These are phyloP conservation scores for Mesembrinibis cayennensis DNA, from an alignment of 2,113 vertebrate genomes.

Conservation along the genomic window DNA sequence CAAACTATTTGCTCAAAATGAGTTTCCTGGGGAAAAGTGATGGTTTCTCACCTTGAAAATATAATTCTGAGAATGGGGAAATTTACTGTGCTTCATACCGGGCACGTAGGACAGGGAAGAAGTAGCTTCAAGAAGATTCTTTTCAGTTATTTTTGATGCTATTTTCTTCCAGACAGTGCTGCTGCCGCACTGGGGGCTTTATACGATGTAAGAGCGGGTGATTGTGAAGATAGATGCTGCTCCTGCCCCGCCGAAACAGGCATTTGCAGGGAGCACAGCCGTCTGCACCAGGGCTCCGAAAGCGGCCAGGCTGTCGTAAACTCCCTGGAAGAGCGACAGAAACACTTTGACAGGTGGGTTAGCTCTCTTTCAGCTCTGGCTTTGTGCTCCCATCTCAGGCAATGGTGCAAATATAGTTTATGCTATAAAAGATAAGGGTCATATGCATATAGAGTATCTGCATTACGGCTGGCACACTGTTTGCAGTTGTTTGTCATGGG, in stretches of 20 bases:
- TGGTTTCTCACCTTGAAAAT: not conserved
- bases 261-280: constrained; percentile 14
- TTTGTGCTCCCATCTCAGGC: not conserved
- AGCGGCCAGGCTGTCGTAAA: not conserved
- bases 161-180: not conserved
- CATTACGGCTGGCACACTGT: not conserved
- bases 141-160: not conserved
- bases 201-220: not conserved
- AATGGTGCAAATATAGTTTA: not conserved
- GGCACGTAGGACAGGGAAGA: not conserved
- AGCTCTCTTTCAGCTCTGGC: not conserved
- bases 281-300: not conserved
- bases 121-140: not conserved
- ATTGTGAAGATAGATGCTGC: not conserved
- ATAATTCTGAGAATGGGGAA: not conserved
- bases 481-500: not conserved
- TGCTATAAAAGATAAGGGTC: constrained; percentile 12
- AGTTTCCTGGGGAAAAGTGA: not conserved
- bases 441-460: not conserved
- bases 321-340: constrained; percentile 31
- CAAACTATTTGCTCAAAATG: not conserved
- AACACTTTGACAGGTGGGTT: constrained; percentile 46
- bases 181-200: not conserved
- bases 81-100: not conserved
- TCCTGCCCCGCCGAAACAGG: not conserved